Conservation (phyloP, 2,888 invertebrate genomes). For the Nomada ruficornis region DNA sequence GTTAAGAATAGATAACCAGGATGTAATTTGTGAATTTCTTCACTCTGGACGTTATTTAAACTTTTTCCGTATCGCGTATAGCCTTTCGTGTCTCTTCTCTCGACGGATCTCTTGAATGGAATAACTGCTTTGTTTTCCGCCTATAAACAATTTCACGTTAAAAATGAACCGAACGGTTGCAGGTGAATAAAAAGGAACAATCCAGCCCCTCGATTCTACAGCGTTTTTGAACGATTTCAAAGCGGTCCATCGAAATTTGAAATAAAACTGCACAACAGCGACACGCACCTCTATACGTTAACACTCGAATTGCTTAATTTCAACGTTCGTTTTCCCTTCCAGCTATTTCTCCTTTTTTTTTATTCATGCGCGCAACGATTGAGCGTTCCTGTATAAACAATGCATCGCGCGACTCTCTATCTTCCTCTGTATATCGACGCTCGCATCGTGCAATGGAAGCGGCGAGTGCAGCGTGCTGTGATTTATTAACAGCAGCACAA, state of each 20-base stretch:
- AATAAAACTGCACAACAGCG: neutral
- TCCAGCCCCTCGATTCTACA: too few species aligned
- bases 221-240: neutral
- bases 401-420: conserved; percentile 32
- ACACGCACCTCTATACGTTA: neutral
- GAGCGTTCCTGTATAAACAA: conserved; percentile 55
- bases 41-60: too few species aligned
- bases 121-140: too few species aligned
- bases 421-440: conserved; percentile 37
- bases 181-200: too few species aligned
- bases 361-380: conserved; percentile 45
- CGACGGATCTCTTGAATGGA: too few species aligned
- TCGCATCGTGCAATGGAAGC: conserved; percentile 60
- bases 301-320: conserved; percentile 42
- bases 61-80: too few species aligned
- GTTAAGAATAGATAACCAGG: too few species aligned
- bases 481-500: conserved; percentile 81
- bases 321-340: conserved; percentile 43
- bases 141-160: too few species aligned
- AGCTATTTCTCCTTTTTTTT: conserved; percentile 10
- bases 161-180: too few species aligned
- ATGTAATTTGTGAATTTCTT: too few species aligned
- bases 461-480: conserved; percentile 72
- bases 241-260: neutral
- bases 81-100: too few species aligned